Conservation (phyloP, 2,888 invertebrate species). For the Chrysolina oricalcia region DNA sequence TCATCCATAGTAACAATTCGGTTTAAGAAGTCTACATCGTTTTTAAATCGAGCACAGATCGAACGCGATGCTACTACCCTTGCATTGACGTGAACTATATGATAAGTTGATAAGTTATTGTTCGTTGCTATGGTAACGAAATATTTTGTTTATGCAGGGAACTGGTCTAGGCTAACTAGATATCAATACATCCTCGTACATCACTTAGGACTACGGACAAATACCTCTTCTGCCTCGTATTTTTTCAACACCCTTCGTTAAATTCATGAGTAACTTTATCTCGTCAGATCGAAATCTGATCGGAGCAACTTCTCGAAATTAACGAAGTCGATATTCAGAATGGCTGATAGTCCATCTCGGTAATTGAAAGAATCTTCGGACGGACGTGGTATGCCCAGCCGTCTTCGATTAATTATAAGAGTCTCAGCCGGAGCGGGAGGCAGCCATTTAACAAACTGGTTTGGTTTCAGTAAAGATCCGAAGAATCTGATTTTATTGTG, state of each 20-base stretch:
- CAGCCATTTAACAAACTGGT: constrained; percentile 48
- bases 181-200: no score
- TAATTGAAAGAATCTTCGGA: constrained; percentile 22
- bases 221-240: neutral
- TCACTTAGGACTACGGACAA: no score
- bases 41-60: no score
- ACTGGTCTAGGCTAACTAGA: no score
- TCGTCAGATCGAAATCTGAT: neutral
- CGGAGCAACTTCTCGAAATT: neutral
- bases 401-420: constrained; percentile 46
- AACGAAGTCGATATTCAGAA: neutral
- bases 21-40: no score
- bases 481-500: constrained; percentile 45
- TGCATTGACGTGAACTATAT: no score
- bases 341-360: neutral
- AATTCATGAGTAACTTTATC: neutral
- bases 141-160: no score
- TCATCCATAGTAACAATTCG: no score
- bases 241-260: neutral
- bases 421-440: constrained; percentile 40
- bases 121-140: no score
- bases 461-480: constrained; percentile 46
- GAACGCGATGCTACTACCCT: no score
- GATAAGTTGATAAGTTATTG: no score
- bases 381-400: constrained; percentile 39